Base-by-base conservation (phyloP, 2,113 vertebrate species). In the Xiphophorus hellerii region DNA sequence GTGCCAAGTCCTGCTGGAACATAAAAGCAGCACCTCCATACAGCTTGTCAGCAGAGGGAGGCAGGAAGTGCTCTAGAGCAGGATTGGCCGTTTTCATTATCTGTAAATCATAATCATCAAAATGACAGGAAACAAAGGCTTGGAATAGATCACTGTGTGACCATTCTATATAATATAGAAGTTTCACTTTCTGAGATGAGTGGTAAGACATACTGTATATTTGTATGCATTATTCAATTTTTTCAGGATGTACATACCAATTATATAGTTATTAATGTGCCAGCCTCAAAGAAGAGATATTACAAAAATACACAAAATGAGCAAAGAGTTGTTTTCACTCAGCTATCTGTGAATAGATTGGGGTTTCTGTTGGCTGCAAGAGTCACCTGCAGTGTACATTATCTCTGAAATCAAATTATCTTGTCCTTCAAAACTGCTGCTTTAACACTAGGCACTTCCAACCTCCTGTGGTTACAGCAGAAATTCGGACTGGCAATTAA, bases 351-450 rank as follows among this genome's bases (percentile, higher is more conserved):
- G 15, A 58, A 25, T 58, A n/a, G 51, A n/a, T 2, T 58, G 7
- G 2, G 9, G 25, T 48, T 48, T 20, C 44, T 48, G 14, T 48
- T 48, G 44, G 44, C 44, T 48, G 44, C 17, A 29, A 67, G 71
- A 70, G 77, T 75, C 65, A 81, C 14, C 77, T 61, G 77, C 66
- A 80, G 76, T 31, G 67, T 51, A 6, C 39, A 67, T 5, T 6
- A 71, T 73, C 68, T 78, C 39, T 65, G 64, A 76, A 77, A 83
- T 80, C n/a, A 73, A 84, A 86, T 84, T 44, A 70, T 2, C 14
- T 11, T 69, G 76, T 69, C 74, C 73, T 82, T 89, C 66, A 85
- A 82, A 87, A 71, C 42, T 10, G 33, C 58, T 73, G 81, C 61
- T 54, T 66, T 22, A 10, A 72, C 71, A 13, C 48, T 29, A n/a